Evolutionary conservation across 1,140 invertebrate species (phyloP).

Genomic region (Pollicipes pollicipes): DNA sequence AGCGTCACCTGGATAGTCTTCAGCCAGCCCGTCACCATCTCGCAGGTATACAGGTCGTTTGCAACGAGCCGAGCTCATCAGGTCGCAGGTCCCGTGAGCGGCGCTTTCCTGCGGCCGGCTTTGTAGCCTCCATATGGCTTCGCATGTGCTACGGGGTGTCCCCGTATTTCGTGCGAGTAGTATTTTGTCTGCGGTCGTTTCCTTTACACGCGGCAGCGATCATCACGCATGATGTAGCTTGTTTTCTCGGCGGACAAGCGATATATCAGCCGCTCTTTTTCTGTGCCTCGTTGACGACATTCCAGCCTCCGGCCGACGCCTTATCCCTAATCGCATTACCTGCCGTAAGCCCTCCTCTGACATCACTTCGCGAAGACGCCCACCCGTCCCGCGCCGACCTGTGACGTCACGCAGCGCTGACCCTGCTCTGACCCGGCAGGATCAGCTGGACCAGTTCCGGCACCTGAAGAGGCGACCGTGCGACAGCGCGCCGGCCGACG

Average conservation of each 20-base stretch:
- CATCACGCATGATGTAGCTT: too few relatives aligned
- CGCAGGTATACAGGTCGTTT: neutral
- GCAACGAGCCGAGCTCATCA: neutral
- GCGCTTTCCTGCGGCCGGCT: neutral
- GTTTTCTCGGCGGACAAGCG: too few relatives aligned
- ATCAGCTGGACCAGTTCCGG: neutral
- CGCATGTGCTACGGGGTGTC: too few relatives aligned
- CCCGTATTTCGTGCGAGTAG: too few relatives aligned
- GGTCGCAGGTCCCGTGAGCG: too few relatives aligned
- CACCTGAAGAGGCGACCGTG: neutral
- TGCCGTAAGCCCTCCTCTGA: neutral
- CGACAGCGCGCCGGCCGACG: neutral
- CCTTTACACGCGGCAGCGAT: too few relatives aligned
- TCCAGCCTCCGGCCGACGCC: neutral
- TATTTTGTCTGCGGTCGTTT: too few relatives aligned
- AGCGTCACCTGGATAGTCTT: constrained; percentile 86
- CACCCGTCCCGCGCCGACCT: too few relatives aligned
- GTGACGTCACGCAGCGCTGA: too few relatives aligned
- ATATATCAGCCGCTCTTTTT: neutral
- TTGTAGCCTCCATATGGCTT: too few relatives aligned
- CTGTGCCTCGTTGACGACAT: neutral
- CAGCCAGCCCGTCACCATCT: constrained; percentile 87
- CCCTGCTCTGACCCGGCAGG: neutral
- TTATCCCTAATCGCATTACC: neutral
- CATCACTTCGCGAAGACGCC: too few relatives aligned